Percentiles rank a stretch among this genome's conserved stretches.
Conservation (phyloP, 2,888 invertebrate species). For the Nymphalis polychloros region DNA sequence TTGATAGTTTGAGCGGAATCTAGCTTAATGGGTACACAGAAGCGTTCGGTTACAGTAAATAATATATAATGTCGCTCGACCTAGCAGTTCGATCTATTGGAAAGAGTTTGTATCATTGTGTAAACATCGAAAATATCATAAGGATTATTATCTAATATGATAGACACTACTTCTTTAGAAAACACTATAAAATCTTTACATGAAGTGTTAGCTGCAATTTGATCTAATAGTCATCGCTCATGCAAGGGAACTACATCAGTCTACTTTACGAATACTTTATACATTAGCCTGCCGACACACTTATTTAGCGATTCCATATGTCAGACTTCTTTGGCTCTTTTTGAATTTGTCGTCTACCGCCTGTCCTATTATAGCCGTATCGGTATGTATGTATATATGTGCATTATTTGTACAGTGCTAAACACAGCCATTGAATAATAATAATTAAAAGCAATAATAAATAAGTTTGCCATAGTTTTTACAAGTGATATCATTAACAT, state of each 20-base stretch:
- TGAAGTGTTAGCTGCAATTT: conserved; percentile 79
- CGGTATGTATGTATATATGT: conserved; percentile 43
- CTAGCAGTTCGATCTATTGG: conserved; percentile 71
- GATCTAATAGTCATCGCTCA: conserved; percentile 75
- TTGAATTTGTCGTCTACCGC: not conserved
- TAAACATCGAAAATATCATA: conserved; percentile 48
- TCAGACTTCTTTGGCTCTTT: not conserved
- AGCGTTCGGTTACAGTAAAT: conserved; percentile 78
- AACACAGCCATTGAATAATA: conserved; percentile 53
- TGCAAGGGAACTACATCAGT: conserved; percentile 59
- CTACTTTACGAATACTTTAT: conserved; percentile 42
- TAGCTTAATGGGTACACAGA: conserved; percentile 81
- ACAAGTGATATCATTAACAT: conserved; percentile 24
- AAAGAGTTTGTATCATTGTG: conserved; percentile 63
- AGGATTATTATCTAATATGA: conserved; percentile 59
- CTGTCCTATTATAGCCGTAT: conserved; percentile 38
- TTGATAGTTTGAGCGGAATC: conserved; percentile 82
- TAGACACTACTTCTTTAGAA: conserved; percentile 62
- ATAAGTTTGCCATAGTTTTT: conserved; percentile 29
- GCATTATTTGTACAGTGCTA: conserved; percentile 77
- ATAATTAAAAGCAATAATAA: conserved; percentile 45
- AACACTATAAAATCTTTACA: conserved; percentile 58
- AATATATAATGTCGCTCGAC: conserved; percentile 68
- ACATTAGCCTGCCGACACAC: conserved; percentile 8
- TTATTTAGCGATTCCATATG: conserved; percentile 7